phyloP scores from a whole-genome alignment of 2,113 vertebrate species.

The Circaetus cinerascens region DNA sequence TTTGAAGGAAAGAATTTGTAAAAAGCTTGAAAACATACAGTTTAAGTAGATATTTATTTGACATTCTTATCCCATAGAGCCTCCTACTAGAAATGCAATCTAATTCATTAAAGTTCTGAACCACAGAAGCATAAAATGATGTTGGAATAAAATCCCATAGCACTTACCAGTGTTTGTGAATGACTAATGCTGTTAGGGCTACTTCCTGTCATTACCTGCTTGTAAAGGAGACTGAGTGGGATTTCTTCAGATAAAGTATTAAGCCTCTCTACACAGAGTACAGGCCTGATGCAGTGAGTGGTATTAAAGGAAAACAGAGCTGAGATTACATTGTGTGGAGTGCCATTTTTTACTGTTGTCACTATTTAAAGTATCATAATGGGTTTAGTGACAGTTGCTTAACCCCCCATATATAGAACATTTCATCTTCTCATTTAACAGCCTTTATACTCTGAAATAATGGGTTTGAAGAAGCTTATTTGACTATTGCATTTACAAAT shows the following conservation, averaged over 20 bases:
- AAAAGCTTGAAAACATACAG: not conserved
- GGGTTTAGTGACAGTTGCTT: not conserved
- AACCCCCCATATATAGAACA: not conserved
- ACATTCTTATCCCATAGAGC: not conserved
- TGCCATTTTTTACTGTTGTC: not conserved
- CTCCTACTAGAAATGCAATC: not conserved
- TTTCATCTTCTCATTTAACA: not conserved
- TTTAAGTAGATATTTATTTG: constrained; percentile 18
- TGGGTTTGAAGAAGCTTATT: not conserved
- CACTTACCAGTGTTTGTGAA: constrained; percentile 19
- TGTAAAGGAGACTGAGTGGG: not conserved
- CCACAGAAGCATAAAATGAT: constrained; percentile 22
- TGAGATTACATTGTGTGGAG: not conserved
- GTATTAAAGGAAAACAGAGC: not conserved
- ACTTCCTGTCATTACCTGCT: constrained; percentile 8
- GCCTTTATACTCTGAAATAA: not conserved
- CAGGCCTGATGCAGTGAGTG: not conserved
- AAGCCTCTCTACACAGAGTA: not conserved
- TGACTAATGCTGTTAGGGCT: constrained; percentile 16
- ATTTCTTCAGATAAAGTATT: constrained; percentile 17
- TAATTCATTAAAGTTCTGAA: constrained; percentile 40
- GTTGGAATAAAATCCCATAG: constrained; percentile 2
- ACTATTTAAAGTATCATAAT: constrained; percentile 5
- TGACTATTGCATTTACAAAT: not conserved
- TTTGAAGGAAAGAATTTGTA: not conserved